phyloP scores from a whole-genome alignment of 2,797 vertebrate species.

The Nannoperca australis region DNA sequence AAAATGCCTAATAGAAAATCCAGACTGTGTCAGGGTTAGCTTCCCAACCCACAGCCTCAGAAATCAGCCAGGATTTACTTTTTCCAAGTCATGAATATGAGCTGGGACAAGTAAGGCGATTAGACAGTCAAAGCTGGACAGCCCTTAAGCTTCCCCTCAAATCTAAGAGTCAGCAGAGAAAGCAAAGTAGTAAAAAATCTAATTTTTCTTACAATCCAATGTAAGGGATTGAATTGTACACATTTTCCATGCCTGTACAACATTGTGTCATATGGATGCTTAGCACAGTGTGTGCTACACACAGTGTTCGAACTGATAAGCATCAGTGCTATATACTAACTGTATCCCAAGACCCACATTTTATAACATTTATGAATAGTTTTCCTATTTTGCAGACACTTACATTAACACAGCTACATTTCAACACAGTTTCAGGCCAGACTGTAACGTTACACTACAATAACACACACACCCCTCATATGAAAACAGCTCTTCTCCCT shows the following conservation, averaged over 20 bases:
- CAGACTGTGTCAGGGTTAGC: constrained; percentile 70
- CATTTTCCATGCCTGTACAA: background rate
- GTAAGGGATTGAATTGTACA: constrained; percentile 2
- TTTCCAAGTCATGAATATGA: constrained; percentile 68
- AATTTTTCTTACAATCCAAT: constrained; percentile 8
- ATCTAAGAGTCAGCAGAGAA: constrained; percentile 23
- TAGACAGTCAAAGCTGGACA: constrained; percentile 54
- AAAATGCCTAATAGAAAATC: constrained; percentile 76
- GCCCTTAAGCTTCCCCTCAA: constrained; percentile 39
- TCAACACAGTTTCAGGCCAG: constrained; percentile 30
- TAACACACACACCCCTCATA: constrained; percentile 33
- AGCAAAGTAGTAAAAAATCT: constrained; percentile 12
- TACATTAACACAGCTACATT: constrained; percentile 33
- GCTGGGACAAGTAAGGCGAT: constrained; percentile 63
- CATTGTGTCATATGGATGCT: constrained; percentile 1
- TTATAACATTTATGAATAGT: constrained; percentile 16
- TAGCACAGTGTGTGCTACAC: background rate
- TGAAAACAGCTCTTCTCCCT: constrained; percentile 41
- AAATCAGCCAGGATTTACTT: constrained; percentile 70
- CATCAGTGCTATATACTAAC: background rate
- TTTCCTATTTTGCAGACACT: constrained; percentile 27
- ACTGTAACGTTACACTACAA: constrained; percentile 49
- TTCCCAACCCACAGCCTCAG: constrained; percentile 63
- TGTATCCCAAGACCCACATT: background rate
- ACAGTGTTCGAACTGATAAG: constrained; percentile 16